Evolutionary conservation across 2,797 vertebrate species (phyloP).

Genomic region (Melanotaenia nigrans): DNA sequence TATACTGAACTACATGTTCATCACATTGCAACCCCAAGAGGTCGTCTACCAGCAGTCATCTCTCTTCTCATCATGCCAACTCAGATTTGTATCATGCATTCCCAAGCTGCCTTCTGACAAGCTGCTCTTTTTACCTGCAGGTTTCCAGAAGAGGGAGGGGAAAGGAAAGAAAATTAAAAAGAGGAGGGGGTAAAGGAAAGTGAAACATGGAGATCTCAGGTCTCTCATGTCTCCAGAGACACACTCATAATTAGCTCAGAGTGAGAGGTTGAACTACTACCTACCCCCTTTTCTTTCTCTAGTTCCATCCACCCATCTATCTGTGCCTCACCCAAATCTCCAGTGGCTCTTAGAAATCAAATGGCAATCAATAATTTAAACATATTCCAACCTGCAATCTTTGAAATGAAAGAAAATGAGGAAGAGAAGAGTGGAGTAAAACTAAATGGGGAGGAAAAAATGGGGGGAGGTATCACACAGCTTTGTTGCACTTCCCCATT

Average conservation of each 20-base stretch:
- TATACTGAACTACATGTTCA: constrained; percentile 15
- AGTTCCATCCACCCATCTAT: constrained; percentile 38
- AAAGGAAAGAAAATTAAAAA: constrained; percentile 16
- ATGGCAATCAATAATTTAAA: constrained; percentile 82
- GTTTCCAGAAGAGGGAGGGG: constrained; percentile 16
- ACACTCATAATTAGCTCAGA: constrained; percentile 73
- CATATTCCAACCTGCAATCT: constrained; percentile 56
- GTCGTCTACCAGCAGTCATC: constrained; percentile 15
- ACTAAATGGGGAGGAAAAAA: neutral
- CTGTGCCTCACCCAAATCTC: constrained; percentile 50
- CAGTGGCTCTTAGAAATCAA: constrained; percentile 71
- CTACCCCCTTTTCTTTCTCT: constrained; percentile 26
- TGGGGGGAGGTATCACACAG: constrained; percentile 20
- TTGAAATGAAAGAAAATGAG: constrained; percentile 23
- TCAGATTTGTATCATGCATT: constrained; percentile 53
- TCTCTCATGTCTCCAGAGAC: constrained; percentile 68
- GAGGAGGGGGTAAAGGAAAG: constrained; percentile 5
- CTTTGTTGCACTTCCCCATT: constrained; percentile 53
- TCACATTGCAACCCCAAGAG: constrained; percentile 10
- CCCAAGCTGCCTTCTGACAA: constrained; percentile 52
- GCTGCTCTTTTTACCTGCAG: constrained; percentile 46
- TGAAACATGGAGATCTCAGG: constrained; percentile 53
- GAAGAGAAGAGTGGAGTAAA: constrained; percentile 6
- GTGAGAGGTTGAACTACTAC: constrained; percentile 52
- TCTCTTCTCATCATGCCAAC: constrained; percentile 27